Percentiles rank a stretch among this genome's conserved stretches.
phyloP scores from a whole-genome alignment of 2,113 vertebrate species.

The Egretta garzetta region DNA sequence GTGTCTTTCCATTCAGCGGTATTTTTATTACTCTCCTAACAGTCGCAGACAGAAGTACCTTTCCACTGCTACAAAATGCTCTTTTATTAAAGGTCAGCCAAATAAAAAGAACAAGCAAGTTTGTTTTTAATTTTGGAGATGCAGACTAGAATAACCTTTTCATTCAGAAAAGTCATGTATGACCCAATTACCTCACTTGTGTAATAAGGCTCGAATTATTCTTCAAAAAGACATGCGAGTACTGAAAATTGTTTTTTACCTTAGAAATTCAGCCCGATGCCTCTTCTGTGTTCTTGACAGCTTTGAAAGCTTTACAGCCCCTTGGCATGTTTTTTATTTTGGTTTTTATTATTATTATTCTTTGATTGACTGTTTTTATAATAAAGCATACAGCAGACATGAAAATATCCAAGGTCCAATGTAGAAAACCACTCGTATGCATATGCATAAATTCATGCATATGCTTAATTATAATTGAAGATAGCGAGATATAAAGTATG shows the following conservation, averaged over 20 bases:
- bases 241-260: background rate
- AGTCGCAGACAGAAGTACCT: constrained; percentile 69
- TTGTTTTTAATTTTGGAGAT: constrained; percentile 67
- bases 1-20: constrained; percentile 67
- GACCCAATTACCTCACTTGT: constrained; percentile 24
- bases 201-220: constrained; percentile 23
- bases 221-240: background rate
- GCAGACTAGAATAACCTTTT: constrained; percentile 53
- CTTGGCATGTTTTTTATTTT: background rate
- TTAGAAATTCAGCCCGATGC: background rate
- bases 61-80: constrained; percentile 65
- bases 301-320: background rate
- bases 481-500: background rate
- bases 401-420: background rate
- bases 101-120: constrained; percentile 51
- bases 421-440: background rate
- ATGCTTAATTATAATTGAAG: background rate
- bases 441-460: background rate
- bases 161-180: constrained; percentile 60
- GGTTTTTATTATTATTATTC: background rate
- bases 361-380: background rate
- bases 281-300: background rate
- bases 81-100: constrained; percentile 71
- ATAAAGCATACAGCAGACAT: background rate
- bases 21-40: constrained; percentile 71